Evolutionary conservation across 2,797 vertebrate genomes (phyloP), one percentile per base, ranked within the genome.

Genomic region (Parauchenoglanis ngamensis): DNA sequence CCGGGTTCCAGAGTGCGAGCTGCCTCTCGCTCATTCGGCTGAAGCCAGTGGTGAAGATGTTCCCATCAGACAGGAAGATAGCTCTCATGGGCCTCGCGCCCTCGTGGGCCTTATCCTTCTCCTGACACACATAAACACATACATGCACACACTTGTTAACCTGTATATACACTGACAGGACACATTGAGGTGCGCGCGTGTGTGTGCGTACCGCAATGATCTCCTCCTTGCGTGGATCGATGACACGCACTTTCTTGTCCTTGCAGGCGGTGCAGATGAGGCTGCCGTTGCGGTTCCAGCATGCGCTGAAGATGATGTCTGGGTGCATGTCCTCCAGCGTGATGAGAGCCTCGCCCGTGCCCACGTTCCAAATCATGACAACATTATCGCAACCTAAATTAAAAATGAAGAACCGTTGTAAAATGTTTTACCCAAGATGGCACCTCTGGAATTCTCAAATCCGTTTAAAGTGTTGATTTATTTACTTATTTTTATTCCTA

Each of bases 11-110:
- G 84, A 99, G 97, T 0, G 97, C 96, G 0, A 99, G 94, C 91
- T 99, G 98, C 90, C 98, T 95, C 91, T 99, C 98, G 0, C 98
- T 99, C 97, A 98, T 99, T 92, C 98, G 98, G 90, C 97, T 99
- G 94, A 99, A 99, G 3, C 98, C 98, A 0, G 98, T 99, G 73
- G 98, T 98, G 92, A 99, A 97, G 92, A 99, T 91, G 4, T 98
- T 98, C n/a, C 97, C 98, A 0, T 99, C 96, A 0, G 97, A 90
- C 28, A 99, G 95, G 93, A 99, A 99, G 92, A 99, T 99, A 92
- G 98, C 98, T 85, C 98, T 94, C 96, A 99, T 99, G 59, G 98
- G 98, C 13, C 98, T 94, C 0, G 97, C 97, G 0, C 98, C 98
- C 86, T 99, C 98, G 0, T 99, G 98, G 10, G 98, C 97, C 87